phyloP scores from a whole-genome alignment of 2,888 invertebrate species.

The Diaprepes abbreviatus region DNA sequence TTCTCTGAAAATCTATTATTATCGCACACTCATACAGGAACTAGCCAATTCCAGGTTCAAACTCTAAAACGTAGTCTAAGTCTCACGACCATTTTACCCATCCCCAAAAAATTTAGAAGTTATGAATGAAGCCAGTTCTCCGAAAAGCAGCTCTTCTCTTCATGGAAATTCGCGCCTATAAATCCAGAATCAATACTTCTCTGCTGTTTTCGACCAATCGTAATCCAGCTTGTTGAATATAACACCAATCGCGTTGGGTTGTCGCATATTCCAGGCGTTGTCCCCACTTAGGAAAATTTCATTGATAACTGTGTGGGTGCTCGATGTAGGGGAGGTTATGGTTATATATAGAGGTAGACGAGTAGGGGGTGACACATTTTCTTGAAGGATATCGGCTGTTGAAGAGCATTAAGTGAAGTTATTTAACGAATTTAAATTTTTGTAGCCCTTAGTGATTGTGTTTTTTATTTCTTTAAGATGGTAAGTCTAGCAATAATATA shows the following conservation, averaged over 20 bases:
- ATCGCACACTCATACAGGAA: slow-evolving; percentile 14
- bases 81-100: slow-evolving; percentile 37
- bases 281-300: slow-evolving; percentile 69
- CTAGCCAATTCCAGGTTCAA: slow-evolving; percentile 4
- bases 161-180: slow-evolving; percentile 56
- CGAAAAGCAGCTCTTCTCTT: slow-evolving; percentile 38
- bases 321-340: slow-evolving; percentile 62
- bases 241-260: slow-evolving; percentile 60
- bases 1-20: no score
- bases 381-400: slow-evolving; percentile 36
- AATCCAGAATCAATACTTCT: slow-evolving; percentile 63
- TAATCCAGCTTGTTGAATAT: slow-evolving; percentile 58
- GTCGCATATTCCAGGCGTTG: slow-evolving; percentile 61
- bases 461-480: slow-evolving; percentile 20
- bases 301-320: slow-evolving; percentile 79
- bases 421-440: slow-evolving; percentile 20
- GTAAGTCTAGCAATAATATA: slow-evolving; percentile 12
- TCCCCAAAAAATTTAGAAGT: slow-evolving; percentile 40
- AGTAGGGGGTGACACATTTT: slow-evolving; percentile 62
- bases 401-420: slow-evolving; percentile 23
- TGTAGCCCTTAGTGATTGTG: slow-evolving; percentile 25
- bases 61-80: slow-evolving; percentile 46
- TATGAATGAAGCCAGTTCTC: slow-evolving; percentile 49
- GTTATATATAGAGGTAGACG: slow-evolving; percentile 64
- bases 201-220: slow-evolving; percentile 60